phyloP scores from a whole-genome alignment of 2,888 invertebrate genomes.

The Andrena bicolor region DNA sequence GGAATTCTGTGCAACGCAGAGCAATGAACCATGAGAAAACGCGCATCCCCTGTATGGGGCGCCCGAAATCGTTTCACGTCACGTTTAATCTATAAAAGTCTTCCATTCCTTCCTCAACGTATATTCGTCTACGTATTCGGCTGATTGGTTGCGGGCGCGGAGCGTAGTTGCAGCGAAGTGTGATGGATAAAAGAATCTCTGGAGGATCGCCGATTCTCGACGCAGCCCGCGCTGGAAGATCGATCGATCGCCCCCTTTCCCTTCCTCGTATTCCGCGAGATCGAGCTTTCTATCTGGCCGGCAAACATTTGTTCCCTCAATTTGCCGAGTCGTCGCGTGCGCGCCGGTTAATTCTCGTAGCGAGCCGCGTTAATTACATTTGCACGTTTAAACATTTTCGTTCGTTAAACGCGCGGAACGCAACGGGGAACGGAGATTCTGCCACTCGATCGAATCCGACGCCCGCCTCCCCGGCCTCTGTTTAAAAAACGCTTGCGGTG shows the following conservation, averaged over 20 bases:
- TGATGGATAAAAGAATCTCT: conserved; percentile 3
- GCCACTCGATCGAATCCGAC: conserved; percentile 1
- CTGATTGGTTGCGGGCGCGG: conserved; percentile 51
- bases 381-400: conserved; percentile 42
- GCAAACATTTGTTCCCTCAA: conserved; percentile 24
- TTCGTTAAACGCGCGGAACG: conserved; percentile 13
- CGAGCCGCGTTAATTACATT: conserved; percentile 43
- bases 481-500: conserved; percentile 2
- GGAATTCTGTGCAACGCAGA: neutral
- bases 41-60: conserved; percentile 16
- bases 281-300: neutral
- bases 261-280: neutral
- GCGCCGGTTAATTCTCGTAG: conserved; percentile 9
- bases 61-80: conserved; percentile 69
- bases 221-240: neutral
- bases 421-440: neutral
- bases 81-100: conserved; percentile 77
- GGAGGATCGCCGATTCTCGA: conserved; percentile 42
- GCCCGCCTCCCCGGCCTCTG: neutral
- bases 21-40: neutral
- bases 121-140: conserved; percentile 65
- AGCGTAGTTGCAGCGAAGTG: conserved; percentile 27
- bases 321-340: conserved; percentile 16
- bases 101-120: conserved; percentile 76
- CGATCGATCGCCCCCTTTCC: neutral